Base-by-base conservation (phyloP, 2,797 vertebrate species). In the Apogon hyalosoma region DNA sequence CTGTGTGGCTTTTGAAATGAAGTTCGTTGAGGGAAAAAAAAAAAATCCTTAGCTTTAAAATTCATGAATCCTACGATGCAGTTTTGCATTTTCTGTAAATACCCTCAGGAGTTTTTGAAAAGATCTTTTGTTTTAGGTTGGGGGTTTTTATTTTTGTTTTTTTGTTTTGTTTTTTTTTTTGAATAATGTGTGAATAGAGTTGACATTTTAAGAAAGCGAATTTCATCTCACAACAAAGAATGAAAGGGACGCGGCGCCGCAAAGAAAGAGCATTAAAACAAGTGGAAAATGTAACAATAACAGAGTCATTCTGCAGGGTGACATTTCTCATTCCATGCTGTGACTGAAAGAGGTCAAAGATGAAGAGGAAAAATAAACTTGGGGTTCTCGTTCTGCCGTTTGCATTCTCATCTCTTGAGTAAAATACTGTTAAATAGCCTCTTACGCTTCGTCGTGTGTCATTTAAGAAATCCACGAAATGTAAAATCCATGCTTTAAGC, bases 191-290 rank as follows among this genome's bases (percentile, higher is more conserved):
- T 76, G 49, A 80, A 79, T 59, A 46, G 52, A 59, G 69, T 21
- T 81, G 76, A 73, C 86, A 79, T 89, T 87, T 76, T 45, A 33
- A 73, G 67, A 76, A 67, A 64, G 69, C 60, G 76, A 43, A 28
- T 69, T 67, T 61, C 40, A 38, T 31, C 54, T 40, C 40, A 53
- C 24, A 65, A 16, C n/a, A 71, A 42, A 59, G n/a, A 70, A 42
- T 63, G 33, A 73, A 61, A 54, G 13, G 12, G 31, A 46, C 12
- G 41, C 8, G 2, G 18, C 13, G 28, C 42, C 40, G 21, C 54
- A 74, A 61, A 67, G 46, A 69, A 49, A 41, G 5, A 38, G 31
- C 16, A 15, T 13, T 11, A 14, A 56, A 42, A 42, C 21, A 57
- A 41, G 1, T 3, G 14, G 31, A 19, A 57, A 43, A 43, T 43